Evolutionary conservation across 53 echinoderm and acorn worm genomes (phyloP), one percentile per base, ranked within the genome.

Genomic region (Echinometra lucunter): DNA sequence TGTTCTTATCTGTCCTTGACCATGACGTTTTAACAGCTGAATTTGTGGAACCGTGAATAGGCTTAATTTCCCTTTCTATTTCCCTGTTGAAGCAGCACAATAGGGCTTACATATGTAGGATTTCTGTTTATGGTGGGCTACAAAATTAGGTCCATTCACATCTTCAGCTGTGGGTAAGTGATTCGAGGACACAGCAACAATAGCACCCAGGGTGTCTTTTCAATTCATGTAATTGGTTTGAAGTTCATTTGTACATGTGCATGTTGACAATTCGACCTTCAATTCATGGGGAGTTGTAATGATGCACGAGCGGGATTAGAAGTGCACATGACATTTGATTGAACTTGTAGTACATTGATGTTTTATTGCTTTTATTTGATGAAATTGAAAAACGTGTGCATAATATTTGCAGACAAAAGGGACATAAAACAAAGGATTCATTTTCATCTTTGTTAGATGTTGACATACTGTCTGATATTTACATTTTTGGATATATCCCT

Each of bases 61-160:
- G 53, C 75, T 78, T 93, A 74, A 93, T 93, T 93, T 93, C 93
- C 93, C 93, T 93, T 78, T 93, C 93, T 75, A 93, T 93, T 93
- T 93, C 93, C 93, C 80, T 55, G 93, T 16, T 57, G 2, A 56
- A 93, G 57, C 37, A 35, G 37, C 93, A 78, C 75, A 78, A 93
- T 78, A 45, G 93, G 49, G 93, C 17, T 93, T 75, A 53, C 55
- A 93, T 78, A 44, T 93, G 93, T 93, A 78, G 75, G 93, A 74
- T 67, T 91, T 91, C 91, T 91, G 69, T 67, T 56, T 69, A 28
- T 44, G 42, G 67, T 63, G 4, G 91, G 27, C 70, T 91, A 37
- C 69, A 45, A 58, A 91, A 91, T 91, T 23, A 67, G 66, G 60
- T 91, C 69, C 45, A 91, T 67, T 91, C 66, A 91, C 0, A 12